Base-by-base conservation (phyloP, 2,888 invertebrate species). In the Dryadula phaetusa region DNA sequence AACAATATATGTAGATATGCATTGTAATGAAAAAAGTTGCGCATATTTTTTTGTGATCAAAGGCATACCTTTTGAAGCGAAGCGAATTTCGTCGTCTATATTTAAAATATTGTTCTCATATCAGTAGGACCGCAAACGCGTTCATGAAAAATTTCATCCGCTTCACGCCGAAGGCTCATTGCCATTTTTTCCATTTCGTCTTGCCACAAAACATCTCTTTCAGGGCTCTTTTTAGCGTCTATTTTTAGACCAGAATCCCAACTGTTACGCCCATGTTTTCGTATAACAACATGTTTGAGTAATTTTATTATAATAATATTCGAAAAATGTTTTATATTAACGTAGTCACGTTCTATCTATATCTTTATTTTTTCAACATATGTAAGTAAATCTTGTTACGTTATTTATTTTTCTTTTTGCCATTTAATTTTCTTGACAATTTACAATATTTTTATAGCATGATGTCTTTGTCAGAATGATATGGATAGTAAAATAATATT, bases 111-210 rank as follows among this genome's bases (percentile, higher is more conserved):
- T 62, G 20, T 66, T 62, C 28, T 54, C 62, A 49, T 49, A 42
- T 65, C 40, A 53, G 37, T 46, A 62, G 14, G 16, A n/a, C 32
- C 8, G 62, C 47, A 20, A 40, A 62, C 34, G 22, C 5, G 42
- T 62, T 53, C 63, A 44, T 60, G 28, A 62, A 61, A 61, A 68
- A 47, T 69, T 69, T 56, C 37, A 64, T 20, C 32, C 44, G 44
- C 63, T 56, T 44, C 34, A 42, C 49, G 47, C 22, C 20, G 62
- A 42, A 46, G 56, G 47, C 40, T 34, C 63, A 49, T 61, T 64
- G 47, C 53, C 64, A 70, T 61, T 66, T 69, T 69, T 69, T 40
- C 53, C 60, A 68, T 62, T 66, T 69, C 56, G 63, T 64, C 63
- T 70, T 64, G 42, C 60, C 47, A 47, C 54, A 16, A 62, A 62